Evolutionary conservation across 2,797 vertebrate species (phyloP).

Genomic region (Glyptemys insculpta): DNA sequence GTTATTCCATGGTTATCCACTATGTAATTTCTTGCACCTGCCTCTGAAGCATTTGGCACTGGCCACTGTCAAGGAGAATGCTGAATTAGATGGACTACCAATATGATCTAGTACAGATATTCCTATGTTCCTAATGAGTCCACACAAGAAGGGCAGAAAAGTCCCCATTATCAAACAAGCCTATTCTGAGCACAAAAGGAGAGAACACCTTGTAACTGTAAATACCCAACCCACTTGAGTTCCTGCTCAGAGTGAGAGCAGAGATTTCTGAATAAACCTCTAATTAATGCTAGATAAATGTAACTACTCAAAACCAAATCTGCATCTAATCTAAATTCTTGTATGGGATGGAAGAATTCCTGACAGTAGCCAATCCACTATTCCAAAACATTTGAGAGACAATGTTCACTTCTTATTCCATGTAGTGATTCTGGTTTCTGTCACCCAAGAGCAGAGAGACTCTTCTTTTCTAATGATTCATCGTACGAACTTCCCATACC

Average conservation of each 20-base stretch:
- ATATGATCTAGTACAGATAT: background rate
- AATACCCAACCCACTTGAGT: background rate
- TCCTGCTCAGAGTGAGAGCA: background rate
- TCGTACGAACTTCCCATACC: conserved; percentile 5
- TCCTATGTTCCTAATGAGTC: background rate
- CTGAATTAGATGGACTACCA: background rate
- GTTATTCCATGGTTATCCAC: background rate
- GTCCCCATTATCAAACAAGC: background rate
- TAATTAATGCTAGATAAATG: background rate
- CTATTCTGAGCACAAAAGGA: background rate
- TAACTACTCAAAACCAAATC: conserved; percentile 25
- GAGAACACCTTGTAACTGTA: background rate
- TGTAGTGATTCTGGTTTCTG: background rate
- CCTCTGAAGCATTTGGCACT: background rate
- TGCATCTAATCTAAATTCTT: conserved; percentile 36
- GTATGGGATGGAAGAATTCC: conserved; percentile 22
- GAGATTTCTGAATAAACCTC: background rate
- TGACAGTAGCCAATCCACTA: conserved; percentile 43
- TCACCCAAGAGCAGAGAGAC: conserved; percentile 29
- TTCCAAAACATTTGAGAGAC: conserved; percentile 58
- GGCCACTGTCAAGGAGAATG: background rate
- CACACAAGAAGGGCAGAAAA: background rate
- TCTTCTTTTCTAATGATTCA: conserved; percentile 54
- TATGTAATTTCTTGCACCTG: background rate
- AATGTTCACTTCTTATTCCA: conserved; percentile 54